A percentile compares a stretch with the other conserved stretches of the same genome.
These are phyloP conservation scores for Drosophila diplacantha DNA, from an alignment of 2,888 invertebrate species.

Conservation along the genomic window DNA sequence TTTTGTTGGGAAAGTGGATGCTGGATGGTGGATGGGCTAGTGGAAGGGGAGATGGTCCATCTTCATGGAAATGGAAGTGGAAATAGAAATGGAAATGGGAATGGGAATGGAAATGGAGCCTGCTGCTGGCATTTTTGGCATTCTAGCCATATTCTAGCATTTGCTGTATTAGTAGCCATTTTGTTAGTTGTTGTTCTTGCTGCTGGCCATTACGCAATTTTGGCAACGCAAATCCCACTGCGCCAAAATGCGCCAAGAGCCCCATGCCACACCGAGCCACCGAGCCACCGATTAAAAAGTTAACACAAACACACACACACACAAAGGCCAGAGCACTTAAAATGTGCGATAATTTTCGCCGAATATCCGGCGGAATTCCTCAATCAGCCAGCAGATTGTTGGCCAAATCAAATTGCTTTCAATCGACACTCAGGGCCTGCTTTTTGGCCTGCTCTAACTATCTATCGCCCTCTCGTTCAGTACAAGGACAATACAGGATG, in stretches of 20 bases:
- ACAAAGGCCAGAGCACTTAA: conserved; percentile 1
- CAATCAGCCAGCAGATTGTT: conserved; percentile 30
- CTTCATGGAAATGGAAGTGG: background rate
- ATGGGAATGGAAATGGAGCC: conserved; percentile 5
- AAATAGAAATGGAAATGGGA: conserved; percentile 3
- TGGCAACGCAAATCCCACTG: conserved; percentile 23
- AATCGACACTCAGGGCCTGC: conserved; percentile 21
- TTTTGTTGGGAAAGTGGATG: conserved; percentile 4
- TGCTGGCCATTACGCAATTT: conserved; percentile 31
- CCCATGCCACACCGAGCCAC: background rate
- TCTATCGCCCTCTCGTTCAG: conserved; percentile 1
- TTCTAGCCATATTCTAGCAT: conserved; percentile 10
- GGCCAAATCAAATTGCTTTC: conserved; percentile 31
- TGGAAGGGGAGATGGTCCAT: background rate
- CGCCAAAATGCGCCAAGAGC: conserved; percentile 16
- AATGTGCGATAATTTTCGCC: conserved; percentile 25
- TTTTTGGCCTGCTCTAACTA: background rate
- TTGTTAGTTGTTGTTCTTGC: background rate
- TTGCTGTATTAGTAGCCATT: conserved; percentile 5
- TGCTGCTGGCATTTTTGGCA: conserved; percentile 11
- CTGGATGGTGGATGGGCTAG: background rate
- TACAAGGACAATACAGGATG: conserved; percentile 4
- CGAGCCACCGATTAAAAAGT: conserved; percentile 22
- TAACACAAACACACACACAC: conserved; percentile 7
- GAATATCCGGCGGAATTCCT: conserved; percentile 20